phyloP scores from a whole-genome alignment of 2,113 vertebrate species.

The Phyllopteryx taeniolatus region DNA sequence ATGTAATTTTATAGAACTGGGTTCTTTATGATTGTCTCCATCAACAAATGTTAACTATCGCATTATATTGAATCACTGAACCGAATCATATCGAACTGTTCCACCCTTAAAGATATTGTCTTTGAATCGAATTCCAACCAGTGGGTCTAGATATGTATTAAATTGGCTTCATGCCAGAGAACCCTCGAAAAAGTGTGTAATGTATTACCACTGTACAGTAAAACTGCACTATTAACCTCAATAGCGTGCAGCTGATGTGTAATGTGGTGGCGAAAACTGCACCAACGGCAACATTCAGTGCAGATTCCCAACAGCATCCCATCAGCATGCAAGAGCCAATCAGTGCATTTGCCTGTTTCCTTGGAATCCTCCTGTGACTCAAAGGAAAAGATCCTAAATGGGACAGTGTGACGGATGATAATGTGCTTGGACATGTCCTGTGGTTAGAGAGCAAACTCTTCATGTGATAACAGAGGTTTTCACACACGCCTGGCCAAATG shows the following conservation, averaged over 20 bases:
- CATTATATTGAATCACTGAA: background rate
- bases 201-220: background rate
- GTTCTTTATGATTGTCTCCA: background rate
- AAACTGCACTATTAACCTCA: background rate
- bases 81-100: background rate
- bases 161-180: background rate
- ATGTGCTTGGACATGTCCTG: slow-evolving; percentile 38
- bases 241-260: background rate
- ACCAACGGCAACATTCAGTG: slow-evolving; percentile 20
- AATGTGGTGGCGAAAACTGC: background rate
- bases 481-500: slow-evolving; percentile 49
- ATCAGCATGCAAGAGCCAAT: slow-evolving; percentile 16
- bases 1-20: background rate
- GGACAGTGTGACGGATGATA: slow-evolving; percentile 38
- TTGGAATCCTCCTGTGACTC: slow-evolving; percentile 17
- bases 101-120: background rate
- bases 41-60: background rate
- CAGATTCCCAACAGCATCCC: slow-evolving; percentile 30
- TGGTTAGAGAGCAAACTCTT: slow-evolving; percentile 53
- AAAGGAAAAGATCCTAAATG: slow-evolving; percentile 42
- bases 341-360: slow-evolving; percentile 35
- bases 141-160: background rate
- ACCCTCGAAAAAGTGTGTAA: background rate
- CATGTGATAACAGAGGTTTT: slow-evolving; percentile 57
- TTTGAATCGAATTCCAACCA: background rate